Base-by-base conservation (phyloP, 2,797 vertebrate species). In the Hemibagrus guttatus region DNA sequence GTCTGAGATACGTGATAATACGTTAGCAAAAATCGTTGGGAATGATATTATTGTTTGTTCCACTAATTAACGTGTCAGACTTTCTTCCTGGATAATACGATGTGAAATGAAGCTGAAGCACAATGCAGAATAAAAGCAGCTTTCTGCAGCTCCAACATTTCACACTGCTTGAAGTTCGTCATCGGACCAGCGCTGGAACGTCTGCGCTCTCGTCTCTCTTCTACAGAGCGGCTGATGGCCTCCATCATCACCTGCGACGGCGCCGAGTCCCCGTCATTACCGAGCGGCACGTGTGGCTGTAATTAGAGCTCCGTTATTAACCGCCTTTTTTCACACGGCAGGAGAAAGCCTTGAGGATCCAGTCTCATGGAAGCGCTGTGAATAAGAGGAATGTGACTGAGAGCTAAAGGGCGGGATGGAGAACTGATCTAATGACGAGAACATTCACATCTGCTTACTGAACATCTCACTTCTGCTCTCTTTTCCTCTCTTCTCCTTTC, bases 191-290 rank as follows among this genome's bases (percentile, higher is more conserved):
- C 4, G 6, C 64, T 23, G 64, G 66, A 69, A 58, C 56, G 81
- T 49, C 21, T 21, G 64, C 4, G 19, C 12, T 83, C 81, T 83
- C 81, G 49, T 82, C 81, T 82, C 81, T 82, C 80, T n/a, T 81
- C 59, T 68, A 14, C n/a, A 69, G 42, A 52, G 49, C 64, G 31
- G 1, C 64, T 69, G 46, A 83, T 83, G 81, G 56, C 64, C 19
- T 31, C 28, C 46, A 83, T 69, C 64, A 69, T 69, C 81, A 83
- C n/a, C 64, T 56, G 49, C 19, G 49, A 21, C 63, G 3, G n/a
- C 42, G 19, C 61, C 2, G 39, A 14, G 23, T 49, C 13, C 23
- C 49, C 63, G 69, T 56, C 35, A 69, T 68, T 68, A 69, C 81
- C 14, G 63, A 83, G 16, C n/a, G n/a, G 46, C 49, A 56, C 2